phyloP scores from a whole-genome alignment of 2,797 vertebrate genomes.

The Periparus ater region DNA sequence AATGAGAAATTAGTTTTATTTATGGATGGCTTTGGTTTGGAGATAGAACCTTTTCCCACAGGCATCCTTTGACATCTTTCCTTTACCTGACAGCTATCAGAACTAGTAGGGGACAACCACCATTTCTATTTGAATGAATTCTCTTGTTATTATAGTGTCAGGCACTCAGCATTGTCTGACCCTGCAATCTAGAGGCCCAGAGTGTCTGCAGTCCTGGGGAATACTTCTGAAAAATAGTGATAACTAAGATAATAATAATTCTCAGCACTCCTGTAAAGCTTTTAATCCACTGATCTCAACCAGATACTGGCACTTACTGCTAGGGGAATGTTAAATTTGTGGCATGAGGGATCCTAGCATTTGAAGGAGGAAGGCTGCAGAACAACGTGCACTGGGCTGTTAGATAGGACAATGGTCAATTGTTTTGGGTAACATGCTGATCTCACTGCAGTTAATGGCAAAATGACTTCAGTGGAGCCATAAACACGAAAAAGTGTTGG shows the following conservation, averaged over 20 bases:
- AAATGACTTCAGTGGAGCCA: neutral
- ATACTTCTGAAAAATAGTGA: constrained; percentile 46
- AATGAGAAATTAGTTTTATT: constrained; percentile 40
- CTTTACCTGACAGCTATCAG: neutral
- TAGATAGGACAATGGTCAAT: constrained; percentile 1
- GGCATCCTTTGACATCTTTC: constrained; percentile 5
- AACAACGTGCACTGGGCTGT: neutral
- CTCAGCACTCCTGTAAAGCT: constrained; percentile 48
- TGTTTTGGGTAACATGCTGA: neutral
- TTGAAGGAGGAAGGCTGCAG: constrained; percentile 14
- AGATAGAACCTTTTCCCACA: neutral
- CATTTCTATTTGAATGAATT: constrained; percentile 26
- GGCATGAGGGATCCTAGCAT: constrained; percentile 3
- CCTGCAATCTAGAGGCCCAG: constrained; percentile 38
- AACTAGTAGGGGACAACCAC: neutral
- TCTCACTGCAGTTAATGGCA: neutral
- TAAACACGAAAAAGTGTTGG: neutral
- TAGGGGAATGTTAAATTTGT: neutral
- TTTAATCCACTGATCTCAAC: constrained; percentile 60
- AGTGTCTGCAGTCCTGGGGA: constrained; percentile 11
- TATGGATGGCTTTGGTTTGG: neutral
- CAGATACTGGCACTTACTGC: constrained; percentile 17
- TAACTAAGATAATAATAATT: constrained; percentile 64
- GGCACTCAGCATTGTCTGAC: constrained; percentile 31
- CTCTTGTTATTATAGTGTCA: neutral